These are phyloP conservation scores for Noctua comes DNA, from an alignment of 2,888 invertebrate species.

Conservation along the genomic window DNA sequence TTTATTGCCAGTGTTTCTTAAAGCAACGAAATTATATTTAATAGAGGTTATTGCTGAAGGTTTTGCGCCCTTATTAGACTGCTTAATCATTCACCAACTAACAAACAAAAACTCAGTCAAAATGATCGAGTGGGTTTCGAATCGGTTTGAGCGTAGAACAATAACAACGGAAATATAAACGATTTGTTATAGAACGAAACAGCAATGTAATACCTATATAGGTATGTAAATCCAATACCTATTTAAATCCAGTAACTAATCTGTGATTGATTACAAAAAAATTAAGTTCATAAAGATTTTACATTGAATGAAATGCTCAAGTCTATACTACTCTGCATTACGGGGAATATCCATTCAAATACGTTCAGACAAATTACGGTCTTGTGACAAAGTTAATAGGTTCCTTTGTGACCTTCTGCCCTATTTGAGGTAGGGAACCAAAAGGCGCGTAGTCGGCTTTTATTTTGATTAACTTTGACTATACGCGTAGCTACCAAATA, in stretches of 20 bases:
- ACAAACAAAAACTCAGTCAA: constrained; percentile 11
- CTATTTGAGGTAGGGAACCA: constrained; percentile 34
- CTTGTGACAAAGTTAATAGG: constrained; percentile 49
- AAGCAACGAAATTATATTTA: not conserved
- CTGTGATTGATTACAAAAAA: not conserved
- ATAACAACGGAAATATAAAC: not conserved
- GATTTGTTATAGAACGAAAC: not conserved
- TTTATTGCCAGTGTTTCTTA: not conserved
- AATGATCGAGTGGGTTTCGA: constrained; percentile 26
- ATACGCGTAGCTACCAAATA: constrained; percentile 22
- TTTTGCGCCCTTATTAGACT: not conserved
- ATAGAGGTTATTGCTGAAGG: not conserved
- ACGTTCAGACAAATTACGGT: constrained; percentile 50
- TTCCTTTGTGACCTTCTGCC: constrained; percentile 46
- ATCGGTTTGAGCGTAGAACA: constrained; percentile 1
- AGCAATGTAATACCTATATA: not conserved
- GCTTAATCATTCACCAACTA: not conserved
- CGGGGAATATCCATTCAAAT: constrained; percentile 45
- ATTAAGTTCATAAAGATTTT: not conserved
- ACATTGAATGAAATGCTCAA: constrained; percentile 20
- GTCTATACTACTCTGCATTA: constrained; percentile 26
- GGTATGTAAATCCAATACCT: not conserved
- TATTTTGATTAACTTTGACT: constrained; percentile 48
- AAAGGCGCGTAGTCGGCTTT: constrained; percentile 37
- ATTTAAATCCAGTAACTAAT: not conserved